Evolutionary conservation across 2,113 vertebrate genomes (phyloP).

Genomic region (Cyprinus carpio): DNA sequence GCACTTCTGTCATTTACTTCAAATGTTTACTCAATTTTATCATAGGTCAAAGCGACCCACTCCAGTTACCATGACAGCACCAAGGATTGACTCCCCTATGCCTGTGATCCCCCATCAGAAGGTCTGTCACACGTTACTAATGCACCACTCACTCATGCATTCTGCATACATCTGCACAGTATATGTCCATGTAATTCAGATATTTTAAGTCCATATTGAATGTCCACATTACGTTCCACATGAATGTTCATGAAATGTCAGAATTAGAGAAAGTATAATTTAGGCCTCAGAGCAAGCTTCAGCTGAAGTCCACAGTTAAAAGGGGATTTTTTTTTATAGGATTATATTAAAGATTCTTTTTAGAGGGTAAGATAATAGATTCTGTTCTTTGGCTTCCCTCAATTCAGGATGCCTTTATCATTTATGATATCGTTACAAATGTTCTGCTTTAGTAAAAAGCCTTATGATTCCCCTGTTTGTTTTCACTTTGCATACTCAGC

Average conservation of each 20-base stretch:
- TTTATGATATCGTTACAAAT: not conserved
- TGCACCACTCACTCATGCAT: not conserved
- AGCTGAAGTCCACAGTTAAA: not conserved
- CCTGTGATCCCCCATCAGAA: slow-evolving; percentile 92
- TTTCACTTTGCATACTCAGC: not conserved
- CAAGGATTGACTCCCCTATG: slow-evolving; percentile 81
- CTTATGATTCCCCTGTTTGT: slow-evolving; percentile 38
- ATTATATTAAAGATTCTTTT: not conserved
- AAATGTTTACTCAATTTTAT: slow-evolving; percentile 33
- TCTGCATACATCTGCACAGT: not conserved
- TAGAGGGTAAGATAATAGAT: not conserved
- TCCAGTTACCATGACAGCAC: slow-evolving; percentile 72
- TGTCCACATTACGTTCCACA: not conserved
- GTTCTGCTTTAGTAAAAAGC: not conserved
- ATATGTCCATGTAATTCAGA: not conserved
- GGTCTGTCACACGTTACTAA: slow-evolving; percentile 71
- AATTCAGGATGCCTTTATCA: not conserved
- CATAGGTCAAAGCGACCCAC: slow-evolving; percentile 86
- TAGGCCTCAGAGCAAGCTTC: not conserved
- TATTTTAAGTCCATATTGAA: no score
- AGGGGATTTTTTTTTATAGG: not conserved
- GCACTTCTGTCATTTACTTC: not conserved
- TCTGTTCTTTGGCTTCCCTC: not conserved
- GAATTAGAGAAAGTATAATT: not conserved
- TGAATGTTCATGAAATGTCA: not conserved